Base-by-base conservation (phyloP, 2,888 invertebrate genomes). In the Meghimatium bilineatum region DNA sequence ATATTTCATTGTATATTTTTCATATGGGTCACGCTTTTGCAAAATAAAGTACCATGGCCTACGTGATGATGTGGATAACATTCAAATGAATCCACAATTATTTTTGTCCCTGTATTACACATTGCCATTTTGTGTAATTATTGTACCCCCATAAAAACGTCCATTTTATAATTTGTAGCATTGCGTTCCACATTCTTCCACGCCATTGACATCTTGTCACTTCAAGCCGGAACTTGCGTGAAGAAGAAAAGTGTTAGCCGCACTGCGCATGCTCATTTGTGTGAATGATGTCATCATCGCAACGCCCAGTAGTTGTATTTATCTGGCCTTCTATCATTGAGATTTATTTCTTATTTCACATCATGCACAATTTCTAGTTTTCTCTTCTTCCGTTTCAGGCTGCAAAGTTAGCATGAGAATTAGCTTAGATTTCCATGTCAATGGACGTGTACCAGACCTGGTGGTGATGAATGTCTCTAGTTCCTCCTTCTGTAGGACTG, bases 361-460 rank as follows among this genome's bases (percentile, higher is more conserved):
- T 52, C 78, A 78, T 10, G 66, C 44, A 78, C 78, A 63, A 38
- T 78, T 67, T 67, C 20, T 67, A 20, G 34, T 29, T 44, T 44
- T 67, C 66, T 38, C 44, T 0, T 20, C 78, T 32, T 67, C 66
- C 38, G 66, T 23, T 2, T 49, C 20, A 6, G 38, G 78, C 49
- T 44, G 34, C 14, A 32, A 26, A 49, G 66, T 44, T 38, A 6
- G 66, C 67, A n/a, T 32, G n/a, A 44, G 66, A 78, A 78, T 78
- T 78, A 67, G 66, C 66, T 66, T 1, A 44, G 78, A 78, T 78
- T 78, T 78, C 78, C 78, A 78, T 78, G 78, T 78, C 78, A 78
- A 78, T 78, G 38, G 67, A 67, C 66, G 63, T n/a, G 26, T 49
- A 44, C 20, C 29, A 44, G 36, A 67, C 17, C n/a, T 67, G 36